Percentiles rank a stretch among this genome's conserved stretches.
These are phyloP conservation scores for Chinchilla lanigera DNA, from an alignment of 2,113 vertebrate species.

Conservation along the genomic window DNA sequence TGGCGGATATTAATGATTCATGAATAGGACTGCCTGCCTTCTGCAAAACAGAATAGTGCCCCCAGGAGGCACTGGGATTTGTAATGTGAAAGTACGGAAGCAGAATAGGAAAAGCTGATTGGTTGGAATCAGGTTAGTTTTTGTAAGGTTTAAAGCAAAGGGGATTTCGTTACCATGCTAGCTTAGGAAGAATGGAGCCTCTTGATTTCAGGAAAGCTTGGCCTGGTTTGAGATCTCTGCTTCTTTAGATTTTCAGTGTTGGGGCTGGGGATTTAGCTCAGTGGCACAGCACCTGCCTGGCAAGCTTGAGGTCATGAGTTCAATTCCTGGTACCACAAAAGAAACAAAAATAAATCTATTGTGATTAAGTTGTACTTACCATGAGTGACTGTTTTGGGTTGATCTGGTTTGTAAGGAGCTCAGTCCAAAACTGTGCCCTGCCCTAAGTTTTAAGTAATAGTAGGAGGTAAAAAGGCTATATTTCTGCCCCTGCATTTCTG, in stretches of 20 bases:
- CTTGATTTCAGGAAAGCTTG: not conserved
- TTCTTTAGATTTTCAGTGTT: not conserved
- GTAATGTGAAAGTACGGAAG: not conserved
- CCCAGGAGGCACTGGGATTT: not conserved
- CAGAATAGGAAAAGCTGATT: not conserved
- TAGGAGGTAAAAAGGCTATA: not conserved
- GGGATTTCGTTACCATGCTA: not conserved
- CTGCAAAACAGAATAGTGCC: not conserved
- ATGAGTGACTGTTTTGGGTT: not conserved
- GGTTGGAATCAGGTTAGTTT: not conserved
- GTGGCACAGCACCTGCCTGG: too few species aligned
- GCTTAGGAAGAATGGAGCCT: not conserved
- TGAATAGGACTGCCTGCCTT: not conserved
- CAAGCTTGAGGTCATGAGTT: too few species aligned
- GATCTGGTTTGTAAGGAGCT: not conserved
- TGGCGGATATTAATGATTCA: not conserved
- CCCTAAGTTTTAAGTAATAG: not conserved
- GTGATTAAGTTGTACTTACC: too few species aligned
- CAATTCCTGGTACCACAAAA: too few species aligned
- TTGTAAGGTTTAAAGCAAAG: not conserved
- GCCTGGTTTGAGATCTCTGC: not conserved
- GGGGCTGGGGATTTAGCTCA: too few species aligned
- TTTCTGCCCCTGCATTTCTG: not conserved
- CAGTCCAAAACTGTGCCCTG: not conserved
- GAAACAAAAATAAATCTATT: too few species aligned